Evolutionary conservation across 23 tunicate species (phyloP).

Genomic region (Phallusia fumigata): DNA sequence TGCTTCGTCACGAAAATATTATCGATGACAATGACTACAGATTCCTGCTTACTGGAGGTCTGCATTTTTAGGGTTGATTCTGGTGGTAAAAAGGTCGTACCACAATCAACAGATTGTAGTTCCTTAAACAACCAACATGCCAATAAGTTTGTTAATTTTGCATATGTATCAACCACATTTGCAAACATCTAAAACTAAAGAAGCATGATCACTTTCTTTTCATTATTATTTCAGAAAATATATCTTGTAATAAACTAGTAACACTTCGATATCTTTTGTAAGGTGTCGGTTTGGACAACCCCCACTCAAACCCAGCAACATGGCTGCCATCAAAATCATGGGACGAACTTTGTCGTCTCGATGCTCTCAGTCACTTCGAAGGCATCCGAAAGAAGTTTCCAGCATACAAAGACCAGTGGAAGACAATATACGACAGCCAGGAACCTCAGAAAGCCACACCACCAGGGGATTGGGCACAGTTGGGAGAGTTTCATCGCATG

Average conservation of each 20-base stretch:
- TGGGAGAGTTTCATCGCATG: constrained; percentile 83
- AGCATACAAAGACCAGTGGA: constrained; percentile 90
- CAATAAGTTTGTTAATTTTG: too few species aligned
- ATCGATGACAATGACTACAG: constrained; percentile 72
- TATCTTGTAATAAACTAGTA: too few species aligned
- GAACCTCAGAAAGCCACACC: constrained; percentile 90
- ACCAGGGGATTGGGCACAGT: constrained; percentile 77
- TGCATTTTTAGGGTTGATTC: too few species aligned
- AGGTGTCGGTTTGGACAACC: constrained; percentile 99
- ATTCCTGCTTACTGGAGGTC: constrained; percentile 98
- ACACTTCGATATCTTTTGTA: not conserved
- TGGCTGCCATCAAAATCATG: constrained; percentile 98
- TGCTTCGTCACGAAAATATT: constrained; percentile 72
- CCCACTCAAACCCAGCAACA: constrained; percentile 91
- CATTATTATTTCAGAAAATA: too few species aligned
- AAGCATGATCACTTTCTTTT: too few species aligned
- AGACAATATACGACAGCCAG: constrained; percentile 71
- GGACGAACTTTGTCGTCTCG: constrained; percentile 97
- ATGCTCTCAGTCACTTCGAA: constrained; percentile 54
- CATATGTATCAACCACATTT: too few species aligned
- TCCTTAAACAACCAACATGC: too few species aligned
- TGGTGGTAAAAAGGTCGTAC: too few species aligned
- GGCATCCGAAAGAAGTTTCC: constrained; percentile 91
- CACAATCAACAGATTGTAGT: too few species aligned
- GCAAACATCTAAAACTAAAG: too few species aligned